Base-by-base conservation (phyloP, 2,113 vertebrate species). In the Hemiscyllium ocellatum region DNA sequence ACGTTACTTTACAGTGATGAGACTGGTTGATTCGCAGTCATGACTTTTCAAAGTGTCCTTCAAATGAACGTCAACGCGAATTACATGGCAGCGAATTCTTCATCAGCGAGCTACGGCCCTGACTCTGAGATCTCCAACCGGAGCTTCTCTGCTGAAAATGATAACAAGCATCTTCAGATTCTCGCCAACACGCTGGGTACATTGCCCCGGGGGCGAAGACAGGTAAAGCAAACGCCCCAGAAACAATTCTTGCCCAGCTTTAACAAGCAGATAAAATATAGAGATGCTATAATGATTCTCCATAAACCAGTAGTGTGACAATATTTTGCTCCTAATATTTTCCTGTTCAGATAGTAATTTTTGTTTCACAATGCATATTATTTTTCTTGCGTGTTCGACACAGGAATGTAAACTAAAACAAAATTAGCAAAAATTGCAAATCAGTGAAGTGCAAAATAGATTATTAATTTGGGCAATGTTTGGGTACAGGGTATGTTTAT, bases 11-110 rank as follows among this genome's bases (percentile, higher is more conserved):
- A 96, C 56, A 93, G 96, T 97, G 96, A 96, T 96, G 96, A 95
- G 94, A 70, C 33, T 68, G 61, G 3, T 96, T 93, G 96, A 96
- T 96, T 52, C 96, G 86, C 96, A 95, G 97, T 96, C 96, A 96
- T 96, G 97, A 96, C 90, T 91, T 72, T 89, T 96, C 96, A 96
- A 95, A 96, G 99, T 98, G 98, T 98, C 98, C 96, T 97, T 98
- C 50, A 97, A 24, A 97, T 97, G 94, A 96, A 33, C 96, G 97
- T 96, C 37, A 96, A 97, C 69, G 96, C 97, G 96, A 97, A 96
- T 96, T 96, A 78, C 96, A 65, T 97, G 72, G 50, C 95, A 95
- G 98, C 98, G 95, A 97, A 97, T 87, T 52, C 96, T 0, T 52
- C 96, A 3, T 96, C 96, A 96, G 97, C 97, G 66, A 96, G 97